Conservation (phyloP, 2,797 vertebrate species). For the Lepilemur septentrionalis region DNA sequence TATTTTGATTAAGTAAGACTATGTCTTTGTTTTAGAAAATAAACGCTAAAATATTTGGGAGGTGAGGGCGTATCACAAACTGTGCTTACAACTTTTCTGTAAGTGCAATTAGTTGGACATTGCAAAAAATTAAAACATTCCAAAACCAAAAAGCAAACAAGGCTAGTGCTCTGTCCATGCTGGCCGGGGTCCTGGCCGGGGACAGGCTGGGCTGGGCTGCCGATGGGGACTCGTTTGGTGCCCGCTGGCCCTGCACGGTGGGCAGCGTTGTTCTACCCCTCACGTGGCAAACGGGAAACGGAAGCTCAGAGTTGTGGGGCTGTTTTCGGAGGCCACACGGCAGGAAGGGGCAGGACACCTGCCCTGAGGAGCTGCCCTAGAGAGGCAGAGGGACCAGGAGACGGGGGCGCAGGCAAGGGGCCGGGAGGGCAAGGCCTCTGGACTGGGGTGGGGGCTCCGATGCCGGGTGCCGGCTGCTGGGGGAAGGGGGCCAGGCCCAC, state of each 20-base stretch:
- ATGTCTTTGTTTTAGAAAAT: not conserved
- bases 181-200: fast-evolving
- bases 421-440: not conserved
- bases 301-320: not conserved
- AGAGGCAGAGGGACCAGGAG: not conserved
- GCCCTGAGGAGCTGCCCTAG: not conserved
- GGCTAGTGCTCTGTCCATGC: fast-evolving
- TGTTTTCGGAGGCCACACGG: not conserved
- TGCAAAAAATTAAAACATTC: not conserved
- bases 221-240: fast-evolving
- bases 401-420: fast-evolving
- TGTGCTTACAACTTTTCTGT: not conserved
- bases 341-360: fast-evolving
- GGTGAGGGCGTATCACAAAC: not conserved
- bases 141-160: not conserved
- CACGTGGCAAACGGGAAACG: not conserved
- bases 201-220: fast-evolving
- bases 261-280: not conserved
- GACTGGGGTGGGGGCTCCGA: not conserved
- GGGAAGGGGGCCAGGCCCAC: not conserved
- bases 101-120: not conserved
- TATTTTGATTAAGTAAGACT: not conserved
- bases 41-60: too few species aligned
- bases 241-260: fast-evolving
- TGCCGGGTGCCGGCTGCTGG: not conserved